These are phyloP conservation scores for Synergus itoensis DNA, from an alignment of 2,888 invertebrate species.

Conservation along the genomic window DNA sequence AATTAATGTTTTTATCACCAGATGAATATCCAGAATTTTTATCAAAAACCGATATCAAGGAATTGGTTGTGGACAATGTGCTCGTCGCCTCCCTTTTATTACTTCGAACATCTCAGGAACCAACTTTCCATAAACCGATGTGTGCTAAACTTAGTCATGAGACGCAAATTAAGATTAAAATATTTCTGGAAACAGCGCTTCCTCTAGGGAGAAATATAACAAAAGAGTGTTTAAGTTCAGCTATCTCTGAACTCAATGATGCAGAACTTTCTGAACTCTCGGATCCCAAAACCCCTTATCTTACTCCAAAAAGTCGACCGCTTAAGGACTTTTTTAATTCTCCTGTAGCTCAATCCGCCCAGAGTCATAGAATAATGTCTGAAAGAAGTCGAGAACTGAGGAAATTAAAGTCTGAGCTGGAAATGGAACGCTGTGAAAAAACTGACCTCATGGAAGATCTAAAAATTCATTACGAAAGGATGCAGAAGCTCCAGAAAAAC, in stretches of 20 bases:
- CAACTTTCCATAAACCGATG: slow-evolving; percentile 80
- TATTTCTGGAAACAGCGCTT: slow-evolving; percentile 80
- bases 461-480: slow-evolving; percentile 79
- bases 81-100: slow-evolving; percentile 80
- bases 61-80: slow-evolving; percentile 56
- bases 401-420: slow-evolving; percentile 80
- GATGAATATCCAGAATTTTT: slow-evolving; percentile 79
- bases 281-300: slow-evolving; percentile 52
- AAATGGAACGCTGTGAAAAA: slow-evolving; percentile 83
- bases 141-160: slow-evolving; percentile 79
- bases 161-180: slow-evolving; percentile 80
- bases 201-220: slow-evolving; percentile 77
- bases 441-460: slow-evolving; percentile 83
- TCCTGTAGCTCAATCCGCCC: slow-evolving; percentile 67
- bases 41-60: slow-evolving; percentile 73
- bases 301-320: slow-evolving; percentile 61
- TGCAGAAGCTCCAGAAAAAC: slow-evolving; percentile 80
- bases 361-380: slow-evolving; percentile 71
- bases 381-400: slow-evolving; percentile 78
- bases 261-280: slow-evolving; percentile 44
- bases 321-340: slow-evolving; percentile 70
- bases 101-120: slow-evolving; percentile 80
- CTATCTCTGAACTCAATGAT: slow-evolving; percentile 74
- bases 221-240: slow-evolving; percentile 77
- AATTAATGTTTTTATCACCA: slow-evolving; percentile 40